phyloP scores from a whole-genome alignment of 2,113 vertebrate species.

The cattle (Bos taurus) region ARS-UCD2.0 NC_037328.1:122657001-122657500 shows the following conservation, averaged over 20 bases:
- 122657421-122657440: neutral
- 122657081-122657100: neutral
- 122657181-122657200: neutral
- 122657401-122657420: neutral
- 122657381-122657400: neutral
- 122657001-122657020: neutral
- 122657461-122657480: neutral
- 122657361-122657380: neutral
- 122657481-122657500: neutral
- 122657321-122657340: neutral
- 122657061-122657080: neutral
- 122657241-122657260: neutral
- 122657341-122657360: neutral
- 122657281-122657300: neutral
- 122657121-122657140: neutral
- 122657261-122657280: neutral
- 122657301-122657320: neutral
- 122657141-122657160: neutral
- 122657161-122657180: neutral
- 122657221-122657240: neutral
- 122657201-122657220: neutral
- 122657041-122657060: neutral
- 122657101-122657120: neutral
- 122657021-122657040: neutral
- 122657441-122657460: neutral